Base-by-base conservation (phyloP, 2,797 vertebrate genomes). In the Scolopax rusticola region DNA sequence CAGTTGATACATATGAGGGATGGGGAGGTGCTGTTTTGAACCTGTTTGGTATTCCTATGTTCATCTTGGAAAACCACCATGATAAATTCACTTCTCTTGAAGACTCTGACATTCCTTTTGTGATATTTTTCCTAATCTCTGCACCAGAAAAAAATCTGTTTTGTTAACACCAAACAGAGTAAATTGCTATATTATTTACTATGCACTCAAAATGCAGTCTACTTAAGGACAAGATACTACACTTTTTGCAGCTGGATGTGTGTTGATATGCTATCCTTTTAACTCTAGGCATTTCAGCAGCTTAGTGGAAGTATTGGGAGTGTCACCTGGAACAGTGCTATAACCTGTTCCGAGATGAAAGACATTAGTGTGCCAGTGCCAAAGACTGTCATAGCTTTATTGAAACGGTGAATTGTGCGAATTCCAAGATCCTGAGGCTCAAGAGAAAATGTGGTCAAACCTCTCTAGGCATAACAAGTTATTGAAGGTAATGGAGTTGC, bases 1-100 rank as follows among this genome's bases (percentile, higher is more conserved):
- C 9, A 48, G 4, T 3, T 8, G 11, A 21, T 15, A 38, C 9
- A 19, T 0, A 0, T 43, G 30, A 56, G 24, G 9, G 5, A 15
- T 15, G 10, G 4, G 5, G 3, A 70, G 7, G 4, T 36, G 27
- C 3, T 78, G 11, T 2, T 81, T 87, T 75, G 24, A 32, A 61
- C 0, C 4, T 2, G 2, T 68, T 71, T 84, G 45, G 2, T 33
- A 36, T 45, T 87, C 32, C 19, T 48, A 43, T 87, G 0, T 3
- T 73, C 38, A 78, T 4, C 15, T 64, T 71, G 20, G 32, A 56
- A 84, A 85, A n/a, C 1, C 18, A 24, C 20, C 2, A 2, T 8
- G 18, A 12, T 65, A 38, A 74, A 75, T 56, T 68, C 5, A 32
- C 5, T 90, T 75, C 12, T 50, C 12, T 32, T 88, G 53, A 88